phyloP scores from a whole-genome alignment of 2,797 vertebrate genomes.

The Enteromius afrohamiltoni region DNA sequence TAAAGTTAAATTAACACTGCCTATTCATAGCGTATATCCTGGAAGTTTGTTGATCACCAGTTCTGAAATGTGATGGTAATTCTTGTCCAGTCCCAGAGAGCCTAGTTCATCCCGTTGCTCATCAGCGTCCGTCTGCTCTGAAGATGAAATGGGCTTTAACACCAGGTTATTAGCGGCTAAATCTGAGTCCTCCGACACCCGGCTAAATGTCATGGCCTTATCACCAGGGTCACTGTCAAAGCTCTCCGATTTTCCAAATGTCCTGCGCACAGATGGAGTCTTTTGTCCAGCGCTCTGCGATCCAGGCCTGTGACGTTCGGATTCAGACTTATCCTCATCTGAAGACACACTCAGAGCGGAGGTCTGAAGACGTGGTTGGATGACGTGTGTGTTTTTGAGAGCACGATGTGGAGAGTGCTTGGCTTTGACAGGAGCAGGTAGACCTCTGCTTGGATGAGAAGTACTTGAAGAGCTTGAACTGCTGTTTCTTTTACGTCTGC shows the following conservation, averaged over 20 bases:
- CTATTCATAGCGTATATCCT: constrained; percentile 87
- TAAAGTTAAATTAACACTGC: neutral
- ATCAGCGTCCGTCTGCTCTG: constrained; percentile 64
- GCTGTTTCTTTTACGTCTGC: constrained; percentile 59
- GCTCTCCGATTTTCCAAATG: constrained; percentile 56
- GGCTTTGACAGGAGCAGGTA: constrained; percentile 77
- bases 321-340: constrained; percentile 59
- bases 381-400: constrained; percentile 67
- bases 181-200: constrained; percentile 70
- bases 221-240: constrained; percentile 57
- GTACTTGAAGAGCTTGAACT: constrained; percentile 56
- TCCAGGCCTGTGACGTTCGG: constrained; percentile 18
- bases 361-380: constrained; percentile 63
- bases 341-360: constrained; percentile 71
- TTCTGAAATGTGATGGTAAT: constrained; percentile 85
- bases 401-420: constrained; percentile 75
- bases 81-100: constrained; percentile 74
- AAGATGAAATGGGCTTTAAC: constrained; percentile 65
- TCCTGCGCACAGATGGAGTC: constrained; percentile 50
- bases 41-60: constrained; percentile 85
- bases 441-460: constrained; percentile 66
- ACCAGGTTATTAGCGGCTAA: constrained; percentile 64
- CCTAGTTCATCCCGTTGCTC: constrained; percentile 74
- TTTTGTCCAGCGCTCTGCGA: constrained; percentile 51
- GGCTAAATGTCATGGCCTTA: constrained; percentile 63